Percentiles rank a stretch among this genome's conserved stretches.
These are phyloP conservation scores for Phenacoccus solenopsis DNA, from an alignment of 1,140 invertebrate species.

Conservation along the genomic window DNA sequence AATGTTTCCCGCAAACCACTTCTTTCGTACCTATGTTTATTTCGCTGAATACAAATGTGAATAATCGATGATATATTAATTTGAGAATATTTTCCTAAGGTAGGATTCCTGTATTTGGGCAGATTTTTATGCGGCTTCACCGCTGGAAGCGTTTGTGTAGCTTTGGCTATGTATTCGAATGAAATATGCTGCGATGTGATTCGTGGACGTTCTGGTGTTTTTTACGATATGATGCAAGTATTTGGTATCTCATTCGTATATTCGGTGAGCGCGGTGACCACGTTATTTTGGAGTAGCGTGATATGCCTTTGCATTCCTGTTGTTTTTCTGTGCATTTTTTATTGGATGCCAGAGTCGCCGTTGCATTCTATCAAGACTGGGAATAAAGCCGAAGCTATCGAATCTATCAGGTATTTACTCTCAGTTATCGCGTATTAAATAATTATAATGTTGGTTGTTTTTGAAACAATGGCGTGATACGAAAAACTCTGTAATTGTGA, in stretches of 20 bases:
- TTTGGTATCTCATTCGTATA: slow-evolving; percentile 44
- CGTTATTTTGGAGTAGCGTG: slow-evolving; percentile 34
- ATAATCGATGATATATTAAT: too few relatives aligned
- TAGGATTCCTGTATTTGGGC: slow-evolving; percentile 38
- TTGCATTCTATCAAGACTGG: slow-evolving; percentile 28
- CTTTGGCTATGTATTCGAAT: slow-evolving; percentile 41
- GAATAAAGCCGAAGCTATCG: slow-evolving; percentile 21
- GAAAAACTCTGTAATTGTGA: too few relatives aligned
- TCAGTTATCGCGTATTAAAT: too few relatives aligned
- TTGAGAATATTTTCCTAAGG: slow-evolving; percentile 12
- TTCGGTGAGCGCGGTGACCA: slow-evolving; percentile 34
- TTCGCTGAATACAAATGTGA: too few relatives aligned
- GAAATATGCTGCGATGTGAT: slow-evolving; percentile 37
- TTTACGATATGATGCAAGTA: slow-evolving; percentile 42
- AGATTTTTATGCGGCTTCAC: slow-evolving; percentile 49
- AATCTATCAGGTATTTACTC: slow-evolving; percentile 30
- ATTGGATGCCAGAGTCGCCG: slow-evolving; percentile 38
- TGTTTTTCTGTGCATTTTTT: slow-evolving; percentile 35
- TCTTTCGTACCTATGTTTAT: too few relatives aligned
- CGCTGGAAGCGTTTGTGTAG: slow-evolving; percentile 47
- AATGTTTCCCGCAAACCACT: too few relatives aligned
- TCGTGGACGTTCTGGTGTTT: slow-evolving; percentile 44
- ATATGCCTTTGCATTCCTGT: slow-evolving; percentile 34
- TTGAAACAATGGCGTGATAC: too few relatives aligned
- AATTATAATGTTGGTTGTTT: too few relatives aligned